Evolutionary conservation across 92 coral and sea anemone genomes (phyloP), one percentile per base, ranked within the genome.

Genomic region (Diadumene lineata): DNA sequence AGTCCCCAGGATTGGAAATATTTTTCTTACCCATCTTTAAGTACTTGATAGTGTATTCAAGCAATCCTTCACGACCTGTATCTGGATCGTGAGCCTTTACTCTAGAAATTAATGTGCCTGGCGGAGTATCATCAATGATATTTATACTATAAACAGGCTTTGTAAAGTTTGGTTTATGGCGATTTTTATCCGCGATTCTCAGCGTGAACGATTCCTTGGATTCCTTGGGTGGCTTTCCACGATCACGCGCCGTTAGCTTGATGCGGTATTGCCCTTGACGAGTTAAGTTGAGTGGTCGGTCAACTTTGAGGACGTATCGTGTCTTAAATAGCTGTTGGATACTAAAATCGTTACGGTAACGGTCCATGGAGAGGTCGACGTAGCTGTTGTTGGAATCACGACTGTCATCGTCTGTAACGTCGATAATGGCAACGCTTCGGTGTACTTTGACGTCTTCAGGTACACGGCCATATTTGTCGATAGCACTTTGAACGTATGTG

Each of bases 151-250:
- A 84, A 0, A 82, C 28, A 25, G 67, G 62, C 31, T 79, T 71
- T 0, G 70, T 78, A 77, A 92, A 96, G 26, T 46, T 83, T 0
- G 99, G 99, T 31, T 96, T 86, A 56, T 96, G 70, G 69, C 97
- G 84, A 67, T 96, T 96, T 26, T 92, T 90, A 70, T 96, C 99
- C 0, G 91, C 93, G 24, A 91, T 76, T 31, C 55, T 46, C 56
- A 92, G 67, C 0, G 17, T 38, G 15, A 92, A 17, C 25, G 86
- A 61, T 23, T 25, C 31, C 66, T 81, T 87, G 25, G 70, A 68
- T 62, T 82, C 48, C 44, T 56, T 61, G 50, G 72, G 19, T 18
- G 97, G 92, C 13, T 64, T 70, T 4, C 99, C 99, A 60, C 85
- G 84, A 77, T 96, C 99, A 33, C 85, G 82, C 6, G 99, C 99